phyloP scores from a whole-genome alignment of 2,797 vertebrate genomes.

The Schizopygopsis pylzovi region DNA sequence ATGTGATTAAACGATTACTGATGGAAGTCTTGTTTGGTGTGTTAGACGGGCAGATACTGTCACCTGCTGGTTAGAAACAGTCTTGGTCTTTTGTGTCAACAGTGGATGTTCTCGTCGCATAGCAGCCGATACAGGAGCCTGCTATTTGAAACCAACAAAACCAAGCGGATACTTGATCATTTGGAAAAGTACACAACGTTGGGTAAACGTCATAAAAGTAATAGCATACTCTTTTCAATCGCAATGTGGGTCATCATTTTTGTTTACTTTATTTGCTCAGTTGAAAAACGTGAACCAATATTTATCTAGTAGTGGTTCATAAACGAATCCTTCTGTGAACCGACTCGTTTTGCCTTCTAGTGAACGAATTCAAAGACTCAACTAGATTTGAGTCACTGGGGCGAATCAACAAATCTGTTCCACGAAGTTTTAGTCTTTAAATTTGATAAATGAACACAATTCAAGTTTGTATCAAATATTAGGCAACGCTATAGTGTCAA shows the following conservation, averaged over 20 bases:
- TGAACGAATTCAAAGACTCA: neutral
- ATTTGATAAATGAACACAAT: neutral
- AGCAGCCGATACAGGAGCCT: slow-evolving; percentile 9
- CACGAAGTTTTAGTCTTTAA: neutral
- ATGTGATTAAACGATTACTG: neutral
- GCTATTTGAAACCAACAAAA: slow-evolving; percentile 6
- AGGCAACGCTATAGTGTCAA: neutral
- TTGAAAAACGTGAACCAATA: neutral
- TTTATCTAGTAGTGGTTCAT: neutral
- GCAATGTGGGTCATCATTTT: neutral
- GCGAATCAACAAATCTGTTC: neutral
- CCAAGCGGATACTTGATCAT: slow-evolving; percentile 8
- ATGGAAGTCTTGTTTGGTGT: neutral
- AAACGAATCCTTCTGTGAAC: neutral
- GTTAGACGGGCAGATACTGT: slow-evolving; percentile 21
- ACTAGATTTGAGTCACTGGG: neutral
- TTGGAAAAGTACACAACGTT: slow-evolving; percentile 15
- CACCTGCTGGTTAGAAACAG: slow-evolving; percentile 42
- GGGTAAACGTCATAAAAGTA: neutral
- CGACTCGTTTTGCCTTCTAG: neutral
- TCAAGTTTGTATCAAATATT: neutral
- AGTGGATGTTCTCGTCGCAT: neutral
- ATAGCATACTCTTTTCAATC: neutral
- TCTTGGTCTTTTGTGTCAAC: neutral
- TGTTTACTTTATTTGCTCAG: neutral